Base-by-base conservation (phyloP, 2,797 vertebrate species). In the Botia almorhae region DNA sequence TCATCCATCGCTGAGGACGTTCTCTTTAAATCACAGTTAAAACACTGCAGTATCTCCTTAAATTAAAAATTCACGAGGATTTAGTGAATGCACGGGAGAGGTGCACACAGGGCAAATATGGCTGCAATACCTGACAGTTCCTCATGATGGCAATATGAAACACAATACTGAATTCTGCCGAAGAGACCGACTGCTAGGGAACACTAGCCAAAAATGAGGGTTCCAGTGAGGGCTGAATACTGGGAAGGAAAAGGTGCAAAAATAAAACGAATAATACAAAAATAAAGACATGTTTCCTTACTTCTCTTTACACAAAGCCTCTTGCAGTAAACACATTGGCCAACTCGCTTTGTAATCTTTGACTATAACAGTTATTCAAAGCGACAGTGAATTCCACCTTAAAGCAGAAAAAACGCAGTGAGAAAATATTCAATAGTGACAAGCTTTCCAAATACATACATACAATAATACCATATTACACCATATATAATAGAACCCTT, bases 381-480 rank as follows among this genome's bases (percentile, higher is more conserved):
- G 74, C 82, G 73, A 86, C 87, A 80, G 85, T 82, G 83, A 87
- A 78, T 43, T 43, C 88, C 85, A 76, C 86, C 85, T 87, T 82
- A 85, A 88, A 87, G 89, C 85, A 85, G 69, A 89, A 78, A 78
- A 86, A 89, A 90, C 78, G 7, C 39, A 43, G 39, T 89, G 87
- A 81, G 88, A 88, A 90, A 87, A 87, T 43, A 43, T 43, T 8
- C 39, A 43, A 8, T 78, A 87, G 86, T 91, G 89, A 91, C 84
- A 90, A 89, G 87, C 88, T 89, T 91, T 90, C 36, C 86, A 91
- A 92, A 92, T 87, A 89, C 90, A 92, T 88, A 93, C 88, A 93
- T 86, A 93, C n/a, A n/a, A n/a, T n/a, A n/a, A n/a, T n/a, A n/a
- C n/a, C n/a, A n/a, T n/a, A n/a, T 93, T 92, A 94, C 91, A 94